Percentiles rank a stretch among this genome's conserved stretches.
phyloP scores from a whole-genome alignment of 2,797 vertebrate genomes.

The Pangasius larnaudii region DNA sequence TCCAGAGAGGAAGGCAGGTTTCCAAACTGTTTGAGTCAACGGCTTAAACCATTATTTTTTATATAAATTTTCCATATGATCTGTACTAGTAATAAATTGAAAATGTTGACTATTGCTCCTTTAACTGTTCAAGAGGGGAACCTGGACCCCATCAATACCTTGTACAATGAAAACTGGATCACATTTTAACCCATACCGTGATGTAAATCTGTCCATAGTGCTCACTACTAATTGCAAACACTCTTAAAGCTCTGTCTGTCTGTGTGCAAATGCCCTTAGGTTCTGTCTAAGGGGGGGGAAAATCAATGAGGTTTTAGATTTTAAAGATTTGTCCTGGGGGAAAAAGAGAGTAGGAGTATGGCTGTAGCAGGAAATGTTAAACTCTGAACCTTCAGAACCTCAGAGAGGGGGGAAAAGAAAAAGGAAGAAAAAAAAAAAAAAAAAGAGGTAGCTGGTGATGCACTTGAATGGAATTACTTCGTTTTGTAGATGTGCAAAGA shows the following conservation, averaged over 20 bases:
- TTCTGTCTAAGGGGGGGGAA: not conserved
- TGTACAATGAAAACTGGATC: not conserved
- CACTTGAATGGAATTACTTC: constrained; percentile 19
- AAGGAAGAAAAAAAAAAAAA: not conserved
- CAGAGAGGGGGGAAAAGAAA: not conserved
- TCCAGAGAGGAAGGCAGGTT: not conserved
- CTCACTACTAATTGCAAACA: constrained; percentile 15
- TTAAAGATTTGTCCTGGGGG: not conserved
- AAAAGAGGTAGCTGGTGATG: constrained; percentile 55
- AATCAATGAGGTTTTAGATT: not conserved
- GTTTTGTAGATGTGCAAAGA: constrained; percentile 1
- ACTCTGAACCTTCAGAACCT: not conserved
- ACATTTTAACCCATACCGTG: not conserved
- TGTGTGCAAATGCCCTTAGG: constrained; percentile 1
- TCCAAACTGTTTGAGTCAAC: not conserved
- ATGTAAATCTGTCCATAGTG: not conserved
- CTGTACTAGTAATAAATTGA: not conserved
- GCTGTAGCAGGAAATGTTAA: not conserved
- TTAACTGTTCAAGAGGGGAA: not conserved
- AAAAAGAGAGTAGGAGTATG: not conserved
- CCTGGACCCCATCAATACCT: not conserved
- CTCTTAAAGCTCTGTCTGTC: not conserved
- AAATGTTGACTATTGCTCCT: not conserved
- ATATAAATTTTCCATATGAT: not conserved
- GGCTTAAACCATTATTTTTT: not conserved